Conservation (phyloP, 2,888 invertebrate genomes). For the Colletes collaris region DNA sequence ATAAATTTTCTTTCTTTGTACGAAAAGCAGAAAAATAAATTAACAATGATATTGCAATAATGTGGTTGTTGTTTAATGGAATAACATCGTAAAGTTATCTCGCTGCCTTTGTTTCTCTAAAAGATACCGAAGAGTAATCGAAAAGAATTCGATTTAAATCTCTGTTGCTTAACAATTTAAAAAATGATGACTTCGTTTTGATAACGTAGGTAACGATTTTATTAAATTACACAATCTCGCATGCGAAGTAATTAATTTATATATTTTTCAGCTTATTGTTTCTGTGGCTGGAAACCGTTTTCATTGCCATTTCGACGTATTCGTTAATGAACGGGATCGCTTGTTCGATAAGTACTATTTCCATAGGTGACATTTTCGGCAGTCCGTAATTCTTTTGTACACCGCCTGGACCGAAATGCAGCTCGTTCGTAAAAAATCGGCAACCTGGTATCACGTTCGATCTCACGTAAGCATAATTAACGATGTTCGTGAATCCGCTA, state of each 20-base stretch:
- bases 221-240: not conserved
- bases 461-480: conserved; percentile 74
- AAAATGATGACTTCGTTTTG: too few species aligned
- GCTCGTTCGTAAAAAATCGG: conserved; percentile 73
- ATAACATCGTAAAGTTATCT: too few species aligned
- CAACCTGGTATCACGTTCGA: conserved; percentile 75
- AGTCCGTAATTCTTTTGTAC: conserved; percentile 72
- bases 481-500: conserved; percentile 65
- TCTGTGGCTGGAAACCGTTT: conserved; percentile 26
- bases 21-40: too few species aligned
- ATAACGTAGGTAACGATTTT: too few species aligned
- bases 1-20: too few species aligned
- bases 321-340: conserved; percentile 74
- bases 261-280: conserved; percentile 4
- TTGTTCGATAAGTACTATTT: conserved; percentile 71
- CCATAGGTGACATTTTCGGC: conserved; percentile 73
- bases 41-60: too few species aligned
- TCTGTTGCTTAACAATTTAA: too few species aligned
- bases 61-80: too few species aligned
- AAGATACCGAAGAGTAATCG: too few species aligned
- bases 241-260: not conserved
- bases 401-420: conserved; percentile 74
- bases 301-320: conserved; percentile 63
- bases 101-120: too few species aligned
- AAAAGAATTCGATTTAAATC: too few species aligned